Evolutionary conservation across 2,888 invertebrate species (phyloP).

Genomic region (Cryptus viduatorius): DNA sequence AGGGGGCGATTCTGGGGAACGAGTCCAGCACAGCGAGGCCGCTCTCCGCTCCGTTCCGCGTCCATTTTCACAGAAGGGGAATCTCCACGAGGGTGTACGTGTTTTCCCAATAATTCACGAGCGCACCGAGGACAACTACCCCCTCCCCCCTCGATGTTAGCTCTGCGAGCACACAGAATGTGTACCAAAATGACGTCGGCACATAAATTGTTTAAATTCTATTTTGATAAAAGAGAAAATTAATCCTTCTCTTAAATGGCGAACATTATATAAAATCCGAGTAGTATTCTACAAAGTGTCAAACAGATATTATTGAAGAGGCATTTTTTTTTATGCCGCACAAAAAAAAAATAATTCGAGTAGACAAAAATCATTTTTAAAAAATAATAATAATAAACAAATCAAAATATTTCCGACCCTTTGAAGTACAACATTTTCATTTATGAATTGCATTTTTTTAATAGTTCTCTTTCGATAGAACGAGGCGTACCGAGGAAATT

Average conservation of each 20-base stretch:
- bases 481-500: neutral
- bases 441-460: neutral
- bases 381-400: no score
- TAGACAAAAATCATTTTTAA: no score
- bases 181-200: neutral
- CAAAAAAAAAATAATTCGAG: no score
- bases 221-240: neutral
- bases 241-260: neutral
- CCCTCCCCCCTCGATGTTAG: slow-evolving; percentile 27
- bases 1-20: slow-evolving; percentile 54
- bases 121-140: slow-evolving; percentile 50
- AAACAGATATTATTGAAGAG: no score
- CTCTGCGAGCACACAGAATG: neutral
- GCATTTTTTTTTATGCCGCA: no score
- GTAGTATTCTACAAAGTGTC: no score
- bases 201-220: neutral
- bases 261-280: neutral
- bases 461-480: neutral
- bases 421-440: no score
- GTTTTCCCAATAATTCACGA: slow-evolving; percentile 70
- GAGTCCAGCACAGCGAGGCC: slow-evolving; percentile 22
- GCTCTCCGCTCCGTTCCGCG: neutral
- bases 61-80: neutral
- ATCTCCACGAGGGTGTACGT: slow-evolving; percentile 53
- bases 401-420: no score